phyloP scores from a whole-genome alignment of 2,797 vertebrate genomes.

The Babyrousa celebensis region DNA sequence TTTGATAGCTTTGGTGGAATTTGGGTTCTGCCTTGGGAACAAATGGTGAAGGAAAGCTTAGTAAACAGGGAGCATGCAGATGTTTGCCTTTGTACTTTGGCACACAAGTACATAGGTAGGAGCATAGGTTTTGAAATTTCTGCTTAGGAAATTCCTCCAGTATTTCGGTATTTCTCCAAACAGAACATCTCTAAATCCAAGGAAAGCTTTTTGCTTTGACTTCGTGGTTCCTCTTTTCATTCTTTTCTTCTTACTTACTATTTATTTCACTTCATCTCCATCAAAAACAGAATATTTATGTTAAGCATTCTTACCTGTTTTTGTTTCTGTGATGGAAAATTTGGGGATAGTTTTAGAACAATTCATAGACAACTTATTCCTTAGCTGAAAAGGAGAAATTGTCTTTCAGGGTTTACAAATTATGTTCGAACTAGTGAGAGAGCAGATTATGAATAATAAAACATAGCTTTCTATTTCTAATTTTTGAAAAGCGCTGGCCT shows the following conservation, averaged over 20 bases:
- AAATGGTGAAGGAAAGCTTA: constrained; percentile 32
- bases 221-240: neutral
- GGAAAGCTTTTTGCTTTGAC: neutral
- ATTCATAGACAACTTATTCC: neutral
- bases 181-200: constrained; percentile 28
- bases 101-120: accelerated
- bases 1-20: constrained; percentile 59
- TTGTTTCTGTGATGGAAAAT: constrained; percentile 25
- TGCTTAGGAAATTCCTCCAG: neutral
- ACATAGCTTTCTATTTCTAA: constrained; percentile 20
- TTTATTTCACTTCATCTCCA: neutral
- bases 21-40: neutral
- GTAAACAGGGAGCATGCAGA: neutral
- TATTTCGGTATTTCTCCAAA: constrained; percentile 13
- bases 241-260: neutral
- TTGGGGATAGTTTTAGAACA: constrained; percentile 30
- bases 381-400: constrained; percentile 56
- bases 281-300: neutral
- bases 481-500: constrained; percentile 6
- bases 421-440: constrained; percentile 43
- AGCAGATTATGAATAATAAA: neutral
- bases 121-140: neutral
- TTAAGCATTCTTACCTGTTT: constrained; percentile 25
- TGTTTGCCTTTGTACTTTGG: neutral
- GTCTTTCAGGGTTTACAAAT: neutral